phyloP scores from a whole-genome alignment of 2,113 vertebrate species.

The Hylia prasina region DNA sequence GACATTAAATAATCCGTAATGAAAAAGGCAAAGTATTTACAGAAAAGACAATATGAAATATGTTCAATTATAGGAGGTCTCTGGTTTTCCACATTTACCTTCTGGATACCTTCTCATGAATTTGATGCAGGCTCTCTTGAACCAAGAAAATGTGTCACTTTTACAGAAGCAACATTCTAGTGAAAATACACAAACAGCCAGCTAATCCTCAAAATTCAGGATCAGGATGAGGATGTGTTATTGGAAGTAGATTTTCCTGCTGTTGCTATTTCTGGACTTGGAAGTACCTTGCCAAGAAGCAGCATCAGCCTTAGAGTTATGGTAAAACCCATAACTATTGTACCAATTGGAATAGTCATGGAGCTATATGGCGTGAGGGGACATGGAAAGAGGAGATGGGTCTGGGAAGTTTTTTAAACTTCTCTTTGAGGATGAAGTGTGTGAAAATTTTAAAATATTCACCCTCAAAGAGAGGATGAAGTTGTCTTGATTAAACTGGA shows the following conservation, averaged over 20 bases:
- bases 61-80: background rate
- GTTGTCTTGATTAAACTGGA: background rate
- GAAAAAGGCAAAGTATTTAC: constrained; percentile 4
- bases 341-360: background rate
- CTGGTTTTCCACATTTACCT: background rate
- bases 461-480: background rate
- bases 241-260: background rate
- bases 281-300: background rate
- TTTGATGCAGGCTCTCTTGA: background rate
- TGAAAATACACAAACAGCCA: background rate
- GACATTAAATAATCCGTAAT: constrained; percentile 22
- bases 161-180: background rate
- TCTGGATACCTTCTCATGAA: background rate
- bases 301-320: background rate
- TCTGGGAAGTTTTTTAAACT: background rate
- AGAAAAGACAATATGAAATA: background rate
- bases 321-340: background rate
- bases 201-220: background rate
- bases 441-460: background rate
- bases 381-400: background rate
- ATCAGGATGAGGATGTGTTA: background rate
- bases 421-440: background rate
- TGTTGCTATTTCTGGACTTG: background rate
- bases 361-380: background rate
- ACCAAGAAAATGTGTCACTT: background rate